phyloP scores from a whole-genome alignment of 2,888 invertebrate genomes.

The Brachypalpus laphriformis region DNA sequence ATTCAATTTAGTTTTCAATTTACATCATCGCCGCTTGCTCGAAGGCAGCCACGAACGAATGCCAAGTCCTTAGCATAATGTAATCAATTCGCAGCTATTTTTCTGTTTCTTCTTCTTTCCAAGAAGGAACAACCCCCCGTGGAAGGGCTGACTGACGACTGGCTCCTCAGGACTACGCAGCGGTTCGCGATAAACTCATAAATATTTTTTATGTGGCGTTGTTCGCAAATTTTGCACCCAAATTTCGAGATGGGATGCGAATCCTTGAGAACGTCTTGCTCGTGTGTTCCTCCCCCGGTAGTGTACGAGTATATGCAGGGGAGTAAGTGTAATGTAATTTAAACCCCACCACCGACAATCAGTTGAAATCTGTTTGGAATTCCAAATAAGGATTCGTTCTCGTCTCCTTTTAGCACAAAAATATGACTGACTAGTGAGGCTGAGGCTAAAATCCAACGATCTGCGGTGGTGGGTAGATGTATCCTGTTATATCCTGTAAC shows the following conservation, averaged over 20 bases:
- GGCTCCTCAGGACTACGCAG: not conserved
- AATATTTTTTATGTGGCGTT: constrained; percentile 64
- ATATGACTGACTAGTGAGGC: constrained; percentile 10
- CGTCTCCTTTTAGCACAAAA: constrained; percentile 2
- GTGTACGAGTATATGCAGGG: constrained; percentile 32
- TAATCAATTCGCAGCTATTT: constrained; percentile 73
- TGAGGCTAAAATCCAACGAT: too few relatives aligned
- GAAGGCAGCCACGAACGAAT: constrained; percentile 54
- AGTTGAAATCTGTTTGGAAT: constrained; percentile 72
- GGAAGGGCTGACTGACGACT: not conserved
- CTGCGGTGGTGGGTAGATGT: not conserved
- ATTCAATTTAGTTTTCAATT: constrained; percentile 74
- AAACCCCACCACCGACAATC: constrained; percentile 48
- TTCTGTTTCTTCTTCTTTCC: constrained; percentile 44
- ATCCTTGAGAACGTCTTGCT: constrained; percentile 44
- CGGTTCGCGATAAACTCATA: constrained; percentile 66
- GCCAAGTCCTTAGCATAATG: constrained; percentile 72
- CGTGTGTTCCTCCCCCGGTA: constrained; percentile 1
- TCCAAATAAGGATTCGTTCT: constrained; percentile 58
- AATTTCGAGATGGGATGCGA: not conserved
- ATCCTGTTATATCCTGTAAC: constrained; percentile 51
- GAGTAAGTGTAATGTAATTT: constrained; percentile 72
- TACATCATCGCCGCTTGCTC: constrained; percentile 66
- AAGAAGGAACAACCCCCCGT: constrained; percentile 19
- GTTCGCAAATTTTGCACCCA: constrained; percentile 54